A percentile compares a stretch with the other conserved stretches of the same genome.
Conservation (phyloP, 2,797 vertebrate species). For the Danio aesculapii region DNA sequence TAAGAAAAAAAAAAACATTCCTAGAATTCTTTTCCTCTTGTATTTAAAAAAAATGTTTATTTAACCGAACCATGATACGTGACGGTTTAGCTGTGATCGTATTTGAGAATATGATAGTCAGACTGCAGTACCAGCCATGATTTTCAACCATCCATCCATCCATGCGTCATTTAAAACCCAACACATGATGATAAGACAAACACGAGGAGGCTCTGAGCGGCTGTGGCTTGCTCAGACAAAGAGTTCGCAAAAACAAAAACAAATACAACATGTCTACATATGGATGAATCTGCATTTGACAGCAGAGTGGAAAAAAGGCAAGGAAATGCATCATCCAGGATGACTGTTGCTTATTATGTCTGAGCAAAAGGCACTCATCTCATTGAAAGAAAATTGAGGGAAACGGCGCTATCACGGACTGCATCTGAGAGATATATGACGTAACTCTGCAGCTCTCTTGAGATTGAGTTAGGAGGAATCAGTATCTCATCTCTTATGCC, state of each 20-base stretch:
- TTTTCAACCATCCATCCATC: constrained; percentile 45
- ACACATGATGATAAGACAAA: constrained; percentile 33
- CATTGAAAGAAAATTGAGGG: constrained; percentile 33
- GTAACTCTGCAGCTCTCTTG: constrained; percentile 53
- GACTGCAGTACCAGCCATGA: constrained; percentile 47
- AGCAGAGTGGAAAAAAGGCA: constrained; percentile 18
- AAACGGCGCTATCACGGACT: constrained; percentile 19
- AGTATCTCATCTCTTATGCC: constrained; percentile 61
- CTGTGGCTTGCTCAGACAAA: constrained; percentile 34
- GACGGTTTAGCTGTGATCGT: constrained; percentile 9
- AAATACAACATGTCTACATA: constrained; percentile 26
- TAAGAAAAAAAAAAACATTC: background rate
- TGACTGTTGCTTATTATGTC: constrained; percentile 31
- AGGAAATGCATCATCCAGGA: constrained; percentile 12
- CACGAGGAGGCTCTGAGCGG: constrained; percentile 14
- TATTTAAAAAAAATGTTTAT: constrained; percentile 22
- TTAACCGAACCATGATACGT: background rate
- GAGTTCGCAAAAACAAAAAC: constrained; percentile 31
- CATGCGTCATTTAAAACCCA: constrained; percentile 62
- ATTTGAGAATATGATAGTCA: constrained; percentile 14
- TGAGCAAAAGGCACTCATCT: constrained; percentile 34
- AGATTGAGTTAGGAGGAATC: constrained; percentile 72
- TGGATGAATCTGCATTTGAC: constrained; percentile 41
- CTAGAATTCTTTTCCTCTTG: background rate
- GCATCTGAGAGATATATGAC: constrained; percentile 11